A percentile compares a stretch with the other conserved stretches of the same genome.
Conservation (phyloP, 2,888 invertebrate genomes). For the Trachelus iudaicus region DNA sequence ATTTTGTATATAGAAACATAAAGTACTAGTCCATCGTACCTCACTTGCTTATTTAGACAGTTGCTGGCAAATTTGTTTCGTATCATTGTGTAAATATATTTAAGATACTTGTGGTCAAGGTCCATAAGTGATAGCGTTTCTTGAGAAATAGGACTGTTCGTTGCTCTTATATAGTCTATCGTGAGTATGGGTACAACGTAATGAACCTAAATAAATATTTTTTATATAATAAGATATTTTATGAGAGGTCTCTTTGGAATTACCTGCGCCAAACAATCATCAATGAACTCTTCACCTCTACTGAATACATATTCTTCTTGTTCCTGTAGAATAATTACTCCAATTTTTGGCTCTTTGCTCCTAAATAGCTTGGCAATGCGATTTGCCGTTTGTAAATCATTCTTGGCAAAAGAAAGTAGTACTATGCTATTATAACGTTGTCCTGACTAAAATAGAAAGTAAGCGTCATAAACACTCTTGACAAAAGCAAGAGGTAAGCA, state of each 20-base stretch:
- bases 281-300: slow-evolving; percentile 70
- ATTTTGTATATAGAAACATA: not conserved
- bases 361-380: slow-evolving; percentile 68
- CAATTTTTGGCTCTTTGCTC: slow-evolving; percentile 59
- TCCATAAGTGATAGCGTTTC: slow-evolving; percentile 24
- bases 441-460: slow-evolving; percentile 26
- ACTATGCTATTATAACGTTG: slow-evolving; percentile 49
- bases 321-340: slow-evolving; percentile 65
- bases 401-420: slow-evolving; percentile 70
- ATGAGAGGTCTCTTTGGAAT: slow-evolving; percentile 1
- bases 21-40: slow-evolving; percentile 31
- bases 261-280: slow-evolving; percentile 71
- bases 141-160: slow-evolving; percentile 59
- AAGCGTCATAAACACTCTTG: not conserved
- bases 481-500: not conserved
- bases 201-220: slow-evolving; percentile 65
- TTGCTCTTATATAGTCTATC: slow-evolving; percentile 67
- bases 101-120: slow-evolving; percentile 49
- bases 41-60: slow-evolving; percentile 49
- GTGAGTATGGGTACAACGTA: slow-evolving; percentile 71
- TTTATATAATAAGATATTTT: slow-evolving; percentile 6
- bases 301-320: slow-evolving; percentile 68
- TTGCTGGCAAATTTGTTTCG: slow-evolving; percentile 47
- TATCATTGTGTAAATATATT: slow-evolving; percentile 50
- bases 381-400: slow-evolving; percentile 67